Evolutionary conservation across 2,113 vertebrate genomes (phyloP), one percentile per base, ranked within the genome.

Genomic region (Irena cyanogastra): DNA sequence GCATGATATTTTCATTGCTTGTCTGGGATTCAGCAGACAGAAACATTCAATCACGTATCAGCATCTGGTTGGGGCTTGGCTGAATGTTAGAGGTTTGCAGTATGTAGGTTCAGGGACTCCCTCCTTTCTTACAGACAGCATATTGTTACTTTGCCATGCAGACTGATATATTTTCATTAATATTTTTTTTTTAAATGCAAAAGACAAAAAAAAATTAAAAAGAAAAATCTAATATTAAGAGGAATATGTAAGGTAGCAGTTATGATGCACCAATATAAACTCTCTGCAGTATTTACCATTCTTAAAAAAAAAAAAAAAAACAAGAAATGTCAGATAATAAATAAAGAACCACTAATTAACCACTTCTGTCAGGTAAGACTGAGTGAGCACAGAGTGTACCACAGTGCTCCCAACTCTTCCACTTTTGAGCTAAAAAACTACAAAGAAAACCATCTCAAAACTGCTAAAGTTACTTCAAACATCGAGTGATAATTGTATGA

Each of bases 11-110:
- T 97, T 91, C 91, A 93, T 82, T 68, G 79, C 45, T 77, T 75
- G 85, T 65, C 54, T 87, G 87, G 93, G 95, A 97, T 95, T 84
- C 93, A 96, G 90, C 90, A 97, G 87, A 95, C 61, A 75, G 77
- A 88, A 84, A 85, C 80, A 68, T 63, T 74, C 54, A 69, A 26
- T 81, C 76, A 56, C 49, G 31, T 75, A 81, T n/a, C 78, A 68
- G n/a, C 94, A 96, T 94, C 96, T 93, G 80, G 83, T 92, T 85
- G 95, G 63, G 80, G 74, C 87, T 95, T 83, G 87, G 85, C 88
- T 95, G 70, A 87, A 82, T 22, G 57, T 19, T 30, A 89, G 91
- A 90, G 75, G 70, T 87, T 70, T 94, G 88, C 86, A 93, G 61
- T 4, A 95, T 10, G 39, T 28, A 95, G 31, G 37, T 16, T 52